These are phyloP conservation scores for Alfaro cultratus DNA, from an alignment of 2,797 vertebrate species.

Conservation along the genomic window DNA sequence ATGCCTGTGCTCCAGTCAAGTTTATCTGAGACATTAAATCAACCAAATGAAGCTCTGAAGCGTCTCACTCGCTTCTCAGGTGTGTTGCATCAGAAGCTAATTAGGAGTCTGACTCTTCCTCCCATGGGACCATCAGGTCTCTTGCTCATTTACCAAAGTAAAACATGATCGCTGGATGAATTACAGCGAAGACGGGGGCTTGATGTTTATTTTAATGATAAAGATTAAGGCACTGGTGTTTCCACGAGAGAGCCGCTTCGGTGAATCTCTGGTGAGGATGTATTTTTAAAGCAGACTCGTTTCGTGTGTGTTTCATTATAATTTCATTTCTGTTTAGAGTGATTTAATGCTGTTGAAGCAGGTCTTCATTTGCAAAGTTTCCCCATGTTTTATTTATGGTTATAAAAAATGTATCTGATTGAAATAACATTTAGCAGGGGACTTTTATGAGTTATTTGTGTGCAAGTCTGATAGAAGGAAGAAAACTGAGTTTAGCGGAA, in stretches of 20 bases:
- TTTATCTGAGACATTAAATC: constrained; percentile 13
- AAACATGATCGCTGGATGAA: constrained; percentile 8
- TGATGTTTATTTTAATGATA: constrained; percentile 28
- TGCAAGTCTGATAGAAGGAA: neutral
- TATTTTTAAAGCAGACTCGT: neutral
- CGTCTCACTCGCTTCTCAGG: constrained; percentile 33
- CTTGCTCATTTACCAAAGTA: constrained; percentile 33
- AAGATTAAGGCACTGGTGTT: constrained; percentile 13
- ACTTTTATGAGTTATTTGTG: neutral
- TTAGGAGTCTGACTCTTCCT: constrained; percentile 37
- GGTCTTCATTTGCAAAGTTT: neutral
- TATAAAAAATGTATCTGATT: neutral
- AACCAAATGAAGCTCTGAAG: constrained; percentile 23
- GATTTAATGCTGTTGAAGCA: constrained; percentile 3
- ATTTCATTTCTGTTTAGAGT: neutral
- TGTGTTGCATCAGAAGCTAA: constrained; percentile 60
- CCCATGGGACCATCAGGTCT: constrained; percentile 36
- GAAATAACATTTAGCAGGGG: neutral
- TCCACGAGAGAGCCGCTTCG: constrained; percentile 12
- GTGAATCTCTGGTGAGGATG: constrained; percentile 6
- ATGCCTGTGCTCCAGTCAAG: neutral
- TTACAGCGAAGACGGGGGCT: constrained; percentile 4
- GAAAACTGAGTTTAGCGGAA: neutral
- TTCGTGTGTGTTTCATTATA: neutral
- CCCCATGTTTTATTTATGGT: constrained; percentile 10